Base-by-base conservation (phyloP, 2,888 invertebrate species). In the Yponomeuta evonymella region DNA sequence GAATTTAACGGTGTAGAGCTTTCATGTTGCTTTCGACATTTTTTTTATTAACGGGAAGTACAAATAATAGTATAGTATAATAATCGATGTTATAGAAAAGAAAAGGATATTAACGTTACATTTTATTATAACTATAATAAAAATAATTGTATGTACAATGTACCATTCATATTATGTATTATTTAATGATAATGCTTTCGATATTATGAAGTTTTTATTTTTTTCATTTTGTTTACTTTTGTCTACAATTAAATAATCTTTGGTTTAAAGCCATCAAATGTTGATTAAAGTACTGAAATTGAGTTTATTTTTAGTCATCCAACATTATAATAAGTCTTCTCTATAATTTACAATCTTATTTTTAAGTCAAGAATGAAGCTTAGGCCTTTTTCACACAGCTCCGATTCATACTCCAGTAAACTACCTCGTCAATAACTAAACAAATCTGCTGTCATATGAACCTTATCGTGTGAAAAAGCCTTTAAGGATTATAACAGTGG, bases 401-500 rank as follows among this genome's bases (percentile, higher is more conserved):
- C 0, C 11, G 9, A 64, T 64, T n/a, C 64, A 30, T 64, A 64
- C 11, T 10, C n/a, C 64, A 64, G 30, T 30, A 30, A 64, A 64
- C 64, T 11, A 64, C 1, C 64, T 5, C 11, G 30, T 30, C 30
- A 30, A 23, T 10, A 3, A 23, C n/a, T 64, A 64, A 1, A 64
- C 64, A 23, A 64, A 64, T 64, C 3, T 64, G 29, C 64, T 64
- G 64, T 23, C 30, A 10, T 10, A 64, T 29, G 30, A 11, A 23
- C 64, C 11, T 1, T 30, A 11, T 30, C 29, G 64, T 30, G 64
- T 23, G 30, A 64, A 58, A 58, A 15, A 15, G 15, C 51, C 51
- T 58, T 63, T 74, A 73, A 75, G 80, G 81, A 81, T 68, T 75
- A 73, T 77, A 81, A 81, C 81, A 80, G 72, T 80, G 82, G 81